Conservation (phyloP, 2,797 vertebrate species). For the Manis crassicaudata region DNA sequence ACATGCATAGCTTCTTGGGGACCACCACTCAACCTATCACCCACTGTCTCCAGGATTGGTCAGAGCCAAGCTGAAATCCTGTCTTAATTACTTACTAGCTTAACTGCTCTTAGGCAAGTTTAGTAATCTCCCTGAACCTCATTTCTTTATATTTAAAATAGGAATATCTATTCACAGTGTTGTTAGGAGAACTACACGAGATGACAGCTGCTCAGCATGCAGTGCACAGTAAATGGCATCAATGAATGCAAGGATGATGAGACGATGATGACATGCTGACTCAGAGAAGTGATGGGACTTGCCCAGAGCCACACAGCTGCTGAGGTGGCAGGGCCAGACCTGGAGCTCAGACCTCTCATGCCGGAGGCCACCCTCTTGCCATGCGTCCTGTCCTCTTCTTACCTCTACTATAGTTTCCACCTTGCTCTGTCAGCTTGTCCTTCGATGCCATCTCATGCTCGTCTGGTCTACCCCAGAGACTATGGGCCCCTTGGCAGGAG, state of each 20-base stretch:
- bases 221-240: too few species aligned
- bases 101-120: not conserved
- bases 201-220: not conserved
- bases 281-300: not conserved
- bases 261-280: not conserved
- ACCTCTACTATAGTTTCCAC: rapidly evolving
- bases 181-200: not conserved
- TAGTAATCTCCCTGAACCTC: not conserved
- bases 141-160: not conserved
- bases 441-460: not conserved
- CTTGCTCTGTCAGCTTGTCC: not conserved
- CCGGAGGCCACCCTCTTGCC: not conserved
- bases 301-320: not conserved
- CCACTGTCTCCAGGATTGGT: not conserved
- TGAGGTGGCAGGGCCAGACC: not conserved
- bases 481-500: not conserved
- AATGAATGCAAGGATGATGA: not conserved
- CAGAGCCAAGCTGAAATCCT: not conserved
- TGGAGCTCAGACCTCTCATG: not conserved
- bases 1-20: not conserved
- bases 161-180: not conserved
- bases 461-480: not conserved
- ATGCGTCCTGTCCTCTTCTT: not conserved
- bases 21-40: too few species aligned
- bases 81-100: not conserved